These are phyloP conservation scores for Omphaloscelis lunosa DNA, from an alignment of 2,888 invertebrate genomes.

Conservation along the genomic window DNA sequence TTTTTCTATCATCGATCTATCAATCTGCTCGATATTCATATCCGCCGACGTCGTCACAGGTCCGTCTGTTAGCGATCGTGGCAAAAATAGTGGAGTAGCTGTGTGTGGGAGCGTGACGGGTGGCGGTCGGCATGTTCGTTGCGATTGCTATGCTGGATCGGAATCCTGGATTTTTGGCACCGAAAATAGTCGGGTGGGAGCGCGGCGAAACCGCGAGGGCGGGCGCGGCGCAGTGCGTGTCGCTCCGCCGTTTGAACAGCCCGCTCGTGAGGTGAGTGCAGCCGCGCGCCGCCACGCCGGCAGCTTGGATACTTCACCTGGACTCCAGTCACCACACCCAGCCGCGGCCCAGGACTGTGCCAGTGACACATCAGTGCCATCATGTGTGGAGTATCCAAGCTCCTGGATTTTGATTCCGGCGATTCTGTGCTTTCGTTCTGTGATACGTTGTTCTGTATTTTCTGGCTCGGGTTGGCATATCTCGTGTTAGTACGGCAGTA, in stretches of 20 bases:
- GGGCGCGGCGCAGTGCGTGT: conserved; percentile 89
- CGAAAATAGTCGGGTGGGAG: conserved; percentile 90
- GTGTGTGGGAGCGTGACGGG: conserved; percentile 82
- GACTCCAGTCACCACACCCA: conserved; percentile 48
- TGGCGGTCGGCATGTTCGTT: conserved; percentile 74
- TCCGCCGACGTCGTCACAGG: conserved; percentile 61
- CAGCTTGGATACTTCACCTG: conserved; percentile 82
- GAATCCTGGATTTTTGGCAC: conserved; percentile 90
- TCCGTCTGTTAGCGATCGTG: conserved; percentile 64
- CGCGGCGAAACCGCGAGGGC: conserved; percentile 82
- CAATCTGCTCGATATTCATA: conserved; percentile 67
- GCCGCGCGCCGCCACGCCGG: conserved; percentile 67
- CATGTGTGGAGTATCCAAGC: conserved; percentile 83
- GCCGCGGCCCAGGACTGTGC: conserved; percentile 59
- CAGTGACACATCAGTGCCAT: conserved; percentile 64
- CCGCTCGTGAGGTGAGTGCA: conserved; percentile 88
- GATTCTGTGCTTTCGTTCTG: conserved; percentile 74
- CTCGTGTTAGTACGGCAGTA: conserved; percentile 58
- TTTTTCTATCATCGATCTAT: conserved; percentile 71
- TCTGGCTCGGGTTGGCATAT: conserved; percentile 59
- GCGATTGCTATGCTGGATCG: conserved; percentile 82
- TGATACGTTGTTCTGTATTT: conserved; percentile 68
- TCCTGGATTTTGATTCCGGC: conserved; percentile 72
- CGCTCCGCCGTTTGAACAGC: conserved; percentile 91
- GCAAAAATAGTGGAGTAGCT: conserved; percentile 65